A percentile compares a stretch with the other conserved stretches of the same genome.
phyloP scores from a whole-genome alignment of 2,888 invertebrate genomes.

The Pollenia griseotomentosa region DNA sequence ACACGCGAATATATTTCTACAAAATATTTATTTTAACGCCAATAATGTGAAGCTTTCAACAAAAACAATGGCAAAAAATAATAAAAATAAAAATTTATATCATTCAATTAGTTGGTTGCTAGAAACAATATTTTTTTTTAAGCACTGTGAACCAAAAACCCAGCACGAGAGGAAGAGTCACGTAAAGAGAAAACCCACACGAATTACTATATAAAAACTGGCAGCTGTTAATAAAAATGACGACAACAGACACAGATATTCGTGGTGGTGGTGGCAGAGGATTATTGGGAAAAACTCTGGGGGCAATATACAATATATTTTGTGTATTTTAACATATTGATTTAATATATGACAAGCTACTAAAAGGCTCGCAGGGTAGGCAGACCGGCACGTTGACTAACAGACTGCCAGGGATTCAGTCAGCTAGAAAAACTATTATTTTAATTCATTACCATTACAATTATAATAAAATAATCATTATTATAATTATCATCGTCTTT shows the following conservation, averaged over 20 bases:
- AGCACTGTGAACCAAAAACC: constrained; percentile 36
- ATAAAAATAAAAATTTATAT: constrained; percentile 37
- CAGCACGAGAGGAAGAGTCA: constrained; percentile 3
- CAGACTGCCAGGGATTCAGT: constrained; percentile 11
- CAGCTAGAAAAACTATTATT: constrained; percentile 66
- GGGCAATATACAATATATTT: constrained; percentile 45
- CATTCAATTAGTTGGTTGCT: constrained; percentile 55
- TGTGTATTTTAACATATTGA: constrained; percentile 27
- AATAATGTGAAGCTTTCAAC: constrained; percentile 67
- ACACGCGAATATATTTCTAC: constrained; percentile 8
- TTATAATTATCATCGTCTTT: constrained; percentile 37
- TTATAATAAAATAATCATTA: constrained; percentile 62
- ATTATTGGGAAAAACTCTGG: constrained; percentile 32
- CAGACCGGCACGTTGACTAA: neutral
- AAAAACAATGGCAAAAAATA: constrained; percentile 48
- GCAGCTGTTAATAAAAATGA: constrained; percentile 60
- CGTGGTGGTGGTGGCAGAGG: constrained; percentile 16
- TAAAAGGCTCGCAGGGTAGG: constrained; percentile 6
- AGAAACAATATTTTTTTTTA: constrained; percentile 57
- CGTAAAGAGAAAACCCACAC: constrained; percentile 10
- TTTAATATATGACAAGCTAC: constrained; percentile 29
- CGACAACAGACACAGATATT: constrained; percentile 21
- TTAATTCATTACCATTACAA: constrained; percentile 70
- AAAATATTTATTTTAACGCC: constrained; percentile 69
- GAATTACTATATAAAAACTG: constrained; percentile 36